A percentile compares a stretch with the other conserved stretches of the same genome.
These are phyloP conservation scores for Pocillopora damicornis DNA, from an alignment of 64 coral and sea anemone species.

Conservation along the genomic window DNA sequence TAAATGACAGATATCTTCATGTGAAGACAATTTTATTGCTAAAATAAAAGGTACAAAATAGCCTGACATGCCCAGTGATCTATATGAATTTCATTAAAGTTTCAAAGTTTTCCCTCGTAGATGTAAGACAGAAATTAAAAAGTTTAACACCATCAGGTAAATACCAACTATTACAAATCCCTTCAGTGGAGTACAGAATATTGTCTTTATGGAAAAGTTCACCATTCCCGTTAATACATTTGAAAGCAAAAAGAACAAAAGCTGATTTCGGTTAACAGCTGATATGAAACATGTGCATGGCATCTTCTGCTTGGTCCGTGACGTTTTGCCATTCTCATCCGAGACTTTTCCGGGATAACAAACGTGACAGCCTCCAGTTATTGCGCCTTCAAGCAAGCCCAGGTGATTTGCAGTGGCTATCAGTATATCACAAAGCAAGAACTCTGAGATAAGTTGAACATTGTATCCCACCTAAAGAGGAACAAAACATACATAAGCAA, in stretches of 20 bases:
- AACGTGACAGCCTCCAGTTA: conserved; percentile 55
- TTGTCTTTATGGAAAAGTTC: conserved; percentile 65
- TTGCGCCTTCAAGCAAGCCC: conserved; percentile 12
- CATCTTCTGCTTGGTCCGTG: conserved; percentile 7
- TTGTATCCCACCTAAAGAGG: conserved; percentile 76
- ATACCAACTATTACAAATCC: conserved; percentile 57
- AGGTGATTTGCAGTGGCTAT: conserved; percentile 15
- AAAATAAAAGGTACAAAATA: too few relatives aligned
- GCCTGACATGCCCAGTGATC: too few relatives aligned
- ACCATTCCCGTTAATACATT: conserved; percentile 70
- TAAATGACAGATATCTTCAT: too few relatives aligned
- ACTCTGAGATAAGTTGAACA: conserved; percentile 71
- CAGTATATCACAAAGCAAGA: conserved; percentile 63
- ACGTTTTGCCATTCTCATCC: conserved; percentile 4
- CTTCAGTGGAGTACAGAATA: conserved; percentile 33
- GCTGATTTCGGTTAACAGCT: conserved; percentile 75
- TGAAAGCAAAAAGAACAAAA: conserved; percentile 70
- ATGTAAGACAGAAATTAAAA: conserved; percentile 45
- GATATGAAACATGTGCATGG: conserved; percentile 61
- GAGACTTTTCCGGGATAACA: conserved; percentile 41
- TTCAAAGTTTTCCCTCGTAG: conserved; percentile 39
- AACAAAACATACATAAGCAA: not conserved
- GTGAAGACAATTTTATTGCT: too few relatives aligned
- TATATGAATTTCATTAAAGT: not conserved
- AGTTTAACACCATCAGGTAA: conserved; percentile 60